Conservation (phyloP, 2,797 vertebrate genomes). For the Acridotheres tristis region DNA sequence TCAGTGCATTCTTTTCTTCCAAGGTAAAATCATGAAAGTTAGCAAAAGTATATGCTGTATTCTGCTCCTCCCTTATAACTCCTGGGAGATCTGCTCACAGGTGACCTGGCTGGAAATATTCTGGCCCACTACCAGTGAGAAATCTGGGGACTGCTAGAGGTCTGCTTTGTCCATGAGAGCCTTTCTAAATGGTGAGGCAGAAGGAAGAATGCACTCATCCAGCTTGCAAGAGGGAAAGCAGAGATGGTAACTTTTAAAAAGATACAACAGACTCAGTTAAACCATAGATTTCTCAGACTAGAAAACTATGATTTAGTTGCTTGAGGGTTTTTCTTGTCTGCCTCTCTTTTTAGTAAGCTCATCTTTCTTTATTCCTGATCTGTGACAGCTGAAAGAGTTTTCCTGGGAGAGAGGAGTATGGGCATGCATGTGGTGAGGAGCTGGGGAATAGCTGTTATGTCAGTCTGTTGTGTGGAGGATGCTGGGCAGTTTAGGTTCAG, state of each 20-base stretch:
- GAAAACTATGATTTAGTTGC: neutral
- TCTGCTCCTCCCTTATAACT: neutral
- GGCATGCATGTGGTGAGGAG: neutral
- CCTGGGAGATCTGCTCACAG: neutral
- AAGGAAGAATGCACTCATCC: neutral
- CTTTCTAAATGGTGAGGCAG: neutral
- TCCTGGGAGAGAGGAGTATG: neutral
- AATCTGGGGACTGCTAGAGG: neutral
- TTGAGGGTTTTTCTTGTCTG: neutral
- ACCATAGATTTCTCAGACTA: neutral
- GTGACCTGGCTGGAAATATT: neutral
- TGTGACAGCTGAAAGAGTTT: neutral
- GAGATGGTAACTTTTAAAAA: neutral
- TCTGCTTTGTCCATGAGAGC: fast-evolving
- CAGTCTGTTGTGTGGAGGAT: neutral
- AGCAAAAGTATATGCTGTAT: neutral
- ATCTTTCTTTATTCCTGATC: constrained; percentile 13
- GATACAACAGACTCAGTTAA: neutral
- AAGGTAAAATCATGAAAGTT: neutral
- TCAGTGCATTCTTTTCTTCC: neutral
- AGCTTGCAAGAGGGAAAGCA: neutral
- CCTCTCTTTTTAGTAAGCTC: neutral
- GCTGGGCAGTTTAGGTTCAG: neutral
- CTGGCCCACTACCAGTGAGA: neutral
- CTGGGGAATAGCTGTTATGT: neutral